Base-by-base conservation (phyloP, 2,797 vertebrate genomes). In the Emys orbicularis region DNA sequence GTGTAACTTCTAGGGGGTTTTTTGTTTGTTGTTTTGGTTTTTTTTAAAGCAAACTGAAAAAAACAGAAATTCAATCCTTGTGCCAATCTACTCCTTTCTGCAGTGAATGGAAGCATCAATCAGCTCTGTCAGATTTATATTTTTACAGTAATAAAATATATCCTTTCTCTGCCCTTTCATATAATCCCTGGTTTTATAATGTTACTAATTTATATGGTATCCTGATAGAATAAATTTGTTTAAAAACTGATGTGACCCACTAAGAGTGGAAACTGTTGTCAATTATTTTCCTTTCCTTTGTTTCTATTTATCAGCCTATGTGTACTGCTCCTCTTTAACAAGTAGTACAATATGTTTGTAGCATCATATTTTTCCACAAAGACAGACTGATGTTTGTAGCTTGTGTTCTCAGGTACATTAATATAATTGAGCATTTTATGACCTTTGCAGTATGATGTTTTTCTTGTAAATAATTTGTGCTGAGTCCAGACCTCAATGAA, bases 381-480 rank as follows among this genome's bases (percentile, higher is more conserved):
- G 49, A 80, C 82, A 93, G 56, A 25, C 31, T 92, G 65, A 54
- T 87, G 82, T 88, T 97, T 79, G 83, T 95, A 79, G 47, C 41
- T 82, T 74, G 94, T 95, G 52, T 97, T 96, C 92, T 97, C 79
- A 91, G 91, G 83, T 95, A 88, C 1, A 2, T 95, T 96, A 96
- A 97, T 97, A 97, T 97, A 97, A 97, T 91, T 0, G 29, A 94
- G 76, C 2, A 1, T 72, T 49, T 95, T 93, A 79, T 89, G 49
- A 95, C 84, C 77, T 91, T 90, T 96, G 53, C 92, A 81, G 59
- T 29, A 2, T 79, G 84, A 59, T 93, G 57, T 95, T 97, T 97
- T 95, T 93, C 92, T 96, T 93, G 74, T 94, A 96, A 96, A 92
- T 96, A 81, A 92, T 94, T 97, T 53, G 27, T 96, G 77, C 90